phyloP scores from a whole-genome alignment of 2,888 invertebrate species.

The Xestobium rufovillosum region DNA sequence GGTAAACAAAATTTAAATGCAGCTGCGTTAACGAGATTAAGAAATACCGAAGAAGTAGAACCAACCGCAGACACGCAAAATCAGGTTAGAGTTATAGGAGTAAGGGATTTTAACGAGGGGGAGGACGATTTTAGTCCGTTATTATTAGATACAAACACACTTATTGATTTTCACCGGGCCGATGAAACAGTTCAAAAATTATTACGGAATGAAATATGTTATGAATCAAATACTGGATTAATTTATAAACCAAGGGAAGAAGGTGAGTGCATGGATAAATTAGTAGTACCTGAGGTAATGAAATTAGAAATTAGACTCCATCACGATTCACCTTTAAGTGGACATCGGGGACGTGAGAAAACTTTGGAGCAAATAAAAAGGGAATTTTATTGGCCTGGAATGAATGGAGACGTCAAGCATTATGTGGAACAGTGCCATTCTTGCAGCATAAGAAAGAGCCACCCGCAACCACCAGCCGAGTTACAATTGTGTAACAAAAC shows the following conservation, averaged over 20 bases:
- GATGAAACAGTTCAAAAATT: constrained; percentile 5
- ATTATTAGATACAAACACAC: too few relatives aligned
- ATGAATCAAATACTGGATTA: constrained; percentile 8
- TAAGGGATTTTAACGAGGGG: too few relatives aligned
- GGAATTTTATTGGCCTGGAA: constrained; percentile 26
- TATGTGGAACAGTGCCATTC: constrained; percentile 24
- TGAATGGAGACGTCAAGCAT: constrained; percentile 23
- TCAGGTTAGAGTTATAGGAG: too few relatives aligned
- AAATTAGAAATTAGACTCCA: constrained; percentile 14
- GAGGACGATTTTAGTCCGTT: too few relatives aligned
- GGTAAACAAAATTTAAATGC: constrained; percentile 12
- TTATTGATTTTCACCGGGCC: constrained; percentile 7
- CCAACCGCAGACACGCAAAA: too few relatives aligned
- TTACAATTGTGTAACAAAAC: too few relatives aligned
- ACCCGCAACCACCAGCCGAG: too few relatives aligned
- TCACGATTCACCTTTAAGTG: constrained; percentile 23
- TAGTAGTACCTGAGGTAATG: constrained; percentile 16
- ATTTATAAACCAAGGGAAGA: constrained; percentile 11
- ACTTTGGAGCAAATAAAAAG: constrained; percentile 22
- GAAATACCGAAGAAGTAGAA: too few relatives aligned
- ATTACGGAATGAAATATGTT: background rate
- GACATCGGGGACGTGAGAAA: constrained; percentile 30
- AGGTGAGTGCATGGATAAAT: constrained; percentile 10
- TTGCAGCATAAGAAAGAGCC: constrained; percentile 27
- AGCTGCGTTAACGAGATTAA: constrained; percentile 12